Base-by-base conservation (phyloP, 2,888 invertebrate species). In the Pyrochroa serraticornis region DNA sequence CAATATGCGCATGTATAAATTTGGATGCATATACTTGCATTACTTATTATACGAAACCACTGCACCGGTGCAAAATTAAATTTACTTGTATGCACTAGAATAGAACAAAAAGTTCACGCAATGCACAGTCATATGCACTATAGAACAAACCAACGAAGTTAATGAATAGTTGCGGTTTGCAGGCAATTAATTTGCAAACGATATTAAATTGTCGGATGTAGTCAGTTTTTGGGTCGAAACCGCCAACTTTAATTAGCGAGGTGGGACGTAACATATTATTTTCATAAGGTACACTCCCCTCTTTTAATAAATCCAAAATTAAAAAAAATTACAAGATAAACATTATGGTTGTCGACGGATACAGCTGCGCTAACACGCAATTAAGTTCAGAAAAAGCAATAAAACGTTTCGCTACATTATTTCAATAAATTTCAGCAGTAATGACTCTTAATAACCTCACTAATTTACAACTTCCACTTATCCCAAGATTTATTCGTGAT, bases 291-390 rank as follows among this genome's bases (percentile, higher is more conserved):
- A 5, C 22, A 3, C 22, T 22, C 22, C 22, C 5, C 22, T 22
- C 22, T 5, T 2, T 2, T 22, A 5, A 22, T 22, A 22, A 22
- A 22, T 22, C 9, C 13, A 37, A 37, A 12, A 9, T 12, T 10
- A 9, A 37, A 37, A n/a, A 37, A 37, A 37, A 1, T 37, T 10
- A 13, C 8, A 48, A 13, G 10, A 38, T 3, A 22, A 22, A 22
- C 22, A 22, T 22, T 22, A 22, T 5, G 22, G 3, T 22, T 22
- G 2, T 22, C 22, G 22, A 56, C 56, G 56, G 56, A 56, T 50
- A 56, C 50, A 56, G 56, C 56, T 56, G 56, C 36, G 44, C 56
- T 44, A 56, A 50, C 56, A 56, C 39, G 56, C 56, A 56, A 56
- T 50, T 56, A 56, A 56, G 34, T 33, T 41, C 35, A 30, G 45